Conservation (phyloP, 2,888 invertebrate species). For the Polyommatus icarus region DNA sequence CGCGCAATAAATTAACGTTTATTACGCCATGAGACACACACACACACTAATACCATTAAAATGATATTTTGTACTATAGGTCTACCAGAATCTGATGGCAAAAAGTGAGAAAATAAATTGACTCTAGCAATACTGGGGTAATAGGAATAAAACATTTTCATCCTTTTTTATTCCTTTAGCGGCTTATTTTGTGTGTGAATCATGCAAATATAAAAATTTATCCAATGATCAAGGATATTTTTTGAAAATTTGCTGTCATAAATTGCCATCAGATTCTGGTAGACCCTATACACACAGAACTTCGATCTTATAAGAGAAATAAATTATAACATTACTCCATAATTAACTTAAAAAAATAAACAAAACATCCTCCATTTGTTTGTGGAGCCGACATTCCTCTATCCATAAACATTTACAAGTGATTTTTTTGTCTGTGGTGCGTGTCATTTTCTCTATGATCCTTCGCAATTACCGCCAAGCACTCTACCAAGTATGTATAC, state of each 20-base stretch:
- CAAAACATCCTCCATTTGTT: constrained; percentile 7
- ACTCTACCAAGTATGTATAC: background rate
- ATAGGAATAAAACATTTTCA: no score
- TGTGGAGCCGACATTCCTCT: constrained; percentile 13
- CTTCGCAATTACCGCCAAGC: background rate
- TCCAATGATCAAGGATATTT: no score
- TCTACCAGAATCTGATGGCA: no score
- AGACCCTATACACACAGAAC: background rate
- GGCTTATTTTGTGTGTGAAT: no score
- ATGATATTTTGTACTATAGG: background rate
- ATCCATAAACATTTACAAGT: constrained; percentile 13
- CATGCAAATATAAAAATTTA: no score
- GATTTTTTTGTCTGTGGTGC: background rate
- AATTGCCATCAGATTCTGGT: no score
- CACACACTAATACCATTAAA: background rate
- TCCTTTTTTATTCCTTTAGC: no score
- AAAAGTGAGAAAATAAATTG: no score
- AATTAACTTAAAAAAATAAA: background rate
- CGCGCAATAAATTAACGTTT: constrained; percentile 15
- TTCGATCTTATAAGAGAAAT: background rate
- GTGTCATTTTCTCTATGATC: constrained; percentile 25
- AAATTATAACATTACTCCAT: background rate
- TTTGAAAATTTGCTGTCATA: no score
- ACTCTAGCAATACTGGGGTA: no score
- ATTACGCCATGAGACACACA: background rate